phyloP scores from a whole-genome alignment of 92 coral and sea anemone species.

The Pocillopora grandis region DNA sequence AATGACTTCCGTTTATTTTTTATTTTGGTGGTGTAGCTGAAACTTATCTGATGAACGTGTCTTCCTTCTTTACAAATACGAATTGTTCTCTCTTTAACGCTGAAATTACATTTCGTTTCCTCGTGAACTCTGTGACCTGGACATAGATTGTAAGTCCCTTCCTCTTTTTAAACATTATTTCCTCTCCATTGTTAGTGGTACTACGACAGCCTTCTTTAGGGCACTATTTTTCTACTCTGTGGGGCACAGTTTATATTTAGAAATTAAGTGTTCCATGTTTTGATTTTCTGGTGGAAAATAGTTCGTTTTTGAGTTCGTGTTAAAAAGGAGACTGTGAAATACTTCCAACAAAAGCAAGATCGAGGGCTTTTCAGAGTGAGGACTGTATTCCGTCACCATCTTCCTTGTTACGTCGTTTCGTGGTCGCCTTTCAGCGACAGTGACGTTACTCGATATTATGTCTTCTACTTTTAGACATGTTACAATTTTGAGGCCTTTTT shows the following conservation, averaged over 20 bases:
- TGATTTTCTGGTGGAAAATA: not conserved
- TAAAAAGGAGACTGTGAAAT: not conserved
- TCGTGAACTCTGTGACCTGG: too few relatives aligned
- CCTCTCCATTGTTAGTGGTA: not conserved
- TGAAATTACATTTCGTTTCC: too few relatives aligned
- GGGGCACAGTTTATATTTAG: not conserved
- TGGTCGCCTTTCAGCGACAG: not conserved
- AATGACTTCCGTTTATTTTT: not conserved
- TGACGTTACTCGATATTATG: not conserved
- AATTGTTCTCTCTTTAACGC: too few relatives aligned
- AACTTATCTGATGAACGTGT: not conserved
- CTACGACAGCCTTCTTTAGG: not conserved
- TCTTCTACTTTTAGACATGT: not conserved
- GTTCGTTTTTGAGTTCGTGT: not conserved
- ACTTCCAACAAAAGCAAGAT: not conserved
- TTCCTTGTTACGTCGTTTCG: slow-evolving; percentile 11
- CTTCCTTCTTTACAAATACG: not conserved
- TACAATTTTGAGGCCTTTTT: not conserved
- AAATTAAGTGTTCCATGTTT: not conserved
- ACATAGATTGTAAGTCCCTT: not conserved
- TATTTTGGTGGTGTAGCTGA: not conserved
- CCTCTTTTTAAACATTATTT: not conserved
- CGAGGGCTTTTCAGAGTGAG: not conserved
- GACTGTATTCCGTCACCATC: slow-evolving; percentile 5
- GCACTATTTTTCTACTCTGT: not conserved